These are phyloP conservation scores for Drosophila rufa DNA, from an alignment of 1,140 invertebrate genomes.

Conservation along the genomic window DNA sequence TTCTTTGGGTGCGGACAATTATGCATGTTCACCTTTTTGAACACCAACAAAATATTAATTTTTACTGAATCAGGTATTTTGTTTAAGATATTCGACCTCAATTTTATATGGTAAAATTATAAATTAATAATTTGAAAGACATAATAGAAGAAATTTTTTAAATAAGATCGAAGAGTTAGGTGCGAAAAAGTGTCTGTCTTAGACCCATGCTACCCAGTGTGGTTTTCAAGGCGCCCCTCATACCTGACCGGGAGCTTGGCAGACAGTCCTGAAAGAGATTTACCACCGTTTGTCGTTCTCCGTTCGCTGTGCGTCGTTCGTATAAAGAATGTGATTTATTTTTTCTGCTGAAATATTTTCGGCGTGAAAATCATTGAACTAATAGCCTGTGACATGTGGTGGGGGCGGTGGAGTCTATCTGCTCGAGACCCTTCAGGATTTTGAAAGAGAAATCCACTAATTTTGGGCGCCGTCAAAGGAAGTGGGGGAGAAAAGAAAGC, in stretches of 20 bases:
- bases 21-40: no score
- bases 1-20: no score
- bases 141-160: no score
- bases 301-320: conserved; percentile 24
- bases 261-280: conserved; percentile 47
- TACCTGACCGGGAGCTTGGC: not conserved
- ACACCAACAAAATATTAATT: no score
- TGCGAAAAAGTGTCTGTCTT: not conserved
- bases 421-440: conserved; percentile 57
- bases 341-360: conserved; percentile 58
- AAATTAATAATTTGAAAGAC: no score
- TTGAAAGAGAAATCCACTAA: conserved; percentile 76
- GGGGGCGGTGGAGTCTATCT: conserved; percentile 31
- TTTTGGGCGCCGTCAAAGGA: conserved; percentile 57
- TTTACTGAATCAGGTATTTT: no score
- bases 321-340: conserved; percentile 73
- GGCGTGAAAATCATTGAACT: conserved; percentile 84
- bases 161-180: no score
- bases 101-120: not conserved
- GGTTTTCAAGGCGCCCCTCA: not conserved
- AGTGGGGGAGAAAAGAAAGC: conserved; percentile 23
- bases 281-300: conserved; percentile 35
- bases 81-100: no score
- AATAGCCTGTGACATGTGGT: conserved; percentile 76
- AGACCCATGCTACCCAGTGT: not conserved